A percentile compares a stretch with the other conserved stretches of the same genome.
phyloP scores from a whole-genome alignment of 2,113 vertebrate species.

The Oreochromis spilurus region DNA sequence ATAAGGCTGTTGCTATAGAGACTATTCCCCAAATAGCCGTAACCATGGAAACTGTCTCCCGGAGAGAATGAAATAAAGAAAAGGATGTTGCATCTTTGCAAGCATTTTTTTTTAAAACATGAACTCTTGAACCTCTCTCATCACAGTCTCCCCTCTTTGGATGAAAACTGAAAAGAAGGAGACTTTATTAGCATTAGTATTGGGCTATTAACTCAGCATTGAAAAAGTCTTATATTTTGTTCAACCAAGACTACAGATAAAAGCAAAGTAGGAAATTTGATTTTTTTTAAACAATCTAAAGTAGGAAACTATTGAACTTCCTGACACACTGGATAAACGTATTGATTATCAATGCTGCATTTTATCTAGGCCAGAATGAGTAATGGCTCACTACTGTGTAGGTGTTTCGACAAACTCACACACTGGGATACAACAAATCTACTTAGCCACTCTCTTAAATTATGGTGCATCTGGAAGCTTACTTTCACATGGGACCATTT shows the following conservation, averaged over 20 bases:
- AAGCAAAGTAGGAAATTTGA: background rate
- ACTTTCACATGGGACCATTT: slow-evolving; percentile 19
- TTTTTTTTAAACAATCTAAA: background rate
- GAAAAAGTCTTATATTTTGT: background rate
- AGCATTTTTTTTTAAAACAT: background rate
- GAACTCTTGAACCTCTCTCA: slow-evolving; percentile 48
- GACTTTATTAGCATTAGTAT: background rate
- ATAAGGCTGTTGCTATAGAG: slow-evolving; percentile 61
- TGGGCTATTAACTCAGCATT: background rate
- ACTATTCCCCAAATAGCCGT: slow-evolving; percentile 46
- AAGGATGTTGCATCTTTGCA: background rate
- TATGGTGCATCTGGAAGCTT: slow-evolving; percentile 13
- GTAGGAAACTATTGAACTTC: background rate
- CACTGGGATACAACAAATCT: slow-evolving; percentile 19
- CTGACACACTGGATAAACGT: background rate
- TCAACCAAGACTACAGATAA: background rate
- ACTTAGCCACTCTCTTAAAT: slow-evolving; percentile 42
- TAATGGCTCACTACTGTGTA: background rate
- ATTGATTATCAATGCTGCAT: slow-evolving; percentile 11
- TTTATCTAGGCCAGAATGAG: slow-evolving; percentile 6
- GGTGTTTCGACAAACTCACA: background rate
- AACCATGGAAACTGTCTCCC: slow-evolving; percentile 63
- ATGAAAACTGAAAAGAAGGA: background rate
- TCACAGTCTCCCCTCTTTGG: background rate
- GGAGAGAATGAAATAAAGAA: background rate